These are phyloP conservation scores for Cerceris ruficornis DNA, from an alignment of 2,888 invertebrate genomes.

Conservation along the genomic window DNA sequence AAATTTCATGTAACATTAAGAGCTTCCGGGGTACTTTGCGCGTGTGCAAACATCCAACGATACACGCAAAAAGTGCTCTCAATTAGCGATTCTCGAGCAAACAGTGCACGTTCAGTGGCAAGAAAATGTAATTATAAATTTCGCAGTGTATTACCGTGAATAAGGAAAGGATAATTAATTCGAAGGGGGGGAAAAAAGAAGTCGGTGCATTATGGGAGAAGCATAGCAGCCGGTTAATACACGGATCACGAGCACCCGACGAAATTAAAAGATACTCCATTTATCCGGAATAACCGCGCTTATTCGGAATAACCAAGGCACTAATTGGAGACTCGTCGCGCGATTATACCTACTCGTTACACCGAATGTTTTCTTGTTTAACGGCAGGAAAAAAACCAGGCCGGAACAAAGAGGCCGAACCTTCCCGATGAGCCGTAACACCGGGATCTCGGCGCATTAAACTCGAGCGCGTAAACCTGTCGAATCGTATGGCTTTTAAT, in stretches of 20 bases:
- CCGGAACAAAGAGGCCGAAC: constrained; percentile 14
- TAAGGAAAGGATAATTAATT: background rate
- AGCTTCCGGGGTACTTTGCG: too few species aligned
- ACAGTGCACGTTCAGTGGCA: too few species aligned
- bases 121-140: too few species aligned
- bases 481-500: constrained; percentile 37
- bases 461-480: constrained; percentile 30
- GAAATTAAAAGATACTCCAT: constrained; percentile 31
- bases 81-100: too few species aligned
- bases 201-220: background rate
- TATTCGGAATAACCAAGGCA: constrained; percentile 18
- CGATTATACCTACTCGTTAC: constrained; percentile 37
- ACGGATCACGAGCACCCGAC: constrained; percentile 15
- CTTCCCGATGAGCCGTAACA: background rate
- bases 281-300: constrained; percentile 18
- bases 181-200: background rate
- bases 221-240: constrained; percentile 3
- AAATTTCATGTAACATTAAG: too few species aligned
- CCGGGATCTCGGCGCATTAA: constrained; percentile 14
- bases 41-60: too few species aligned
- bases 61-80: too few species aligned
- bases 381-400: constrained; percentile 20
- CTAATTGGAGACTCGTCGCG: constrained; percentile 31
- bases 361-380: constrained; percentile 29
- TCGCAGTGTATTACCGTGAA: background rate